Conservation (phyloP, 2,113 vertebrate genomes). For the Cyanoliseus patagonus region DNA sequence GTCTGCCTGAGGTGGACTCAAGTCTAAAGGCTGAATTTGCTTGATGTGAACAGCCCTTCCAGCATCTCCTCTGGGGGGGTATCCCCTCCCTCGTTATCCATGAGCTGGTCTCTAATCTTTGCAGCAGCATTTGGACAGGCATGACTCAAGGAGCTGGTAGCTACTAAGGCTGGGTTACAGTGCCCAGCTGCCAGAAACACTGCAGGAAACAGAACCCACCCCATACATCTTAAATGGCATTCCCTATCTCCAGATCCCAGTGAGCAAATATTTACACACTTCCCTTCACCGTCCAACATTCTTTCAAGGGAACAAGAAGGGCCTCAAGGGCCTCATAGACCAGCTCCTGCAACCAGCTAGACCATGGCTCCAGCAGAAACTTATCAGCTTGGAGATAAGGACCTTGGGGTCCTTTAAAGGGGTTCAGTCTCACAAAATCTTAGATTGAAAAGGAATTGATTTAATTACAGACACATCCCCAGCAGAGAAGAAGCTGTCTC, state of each 20-base stretch:
- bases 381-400: not conserved
- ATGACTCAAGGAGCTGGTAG: not conserved
- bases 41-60: not conserved
- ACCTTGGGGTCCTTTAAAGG: not conserved
- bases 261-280: not conserved
- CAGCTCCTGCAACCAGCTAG: not conserved
- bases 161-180: not conserved
- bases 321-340: not conserved
- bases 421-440: not conserved
- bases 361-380: not conserved
- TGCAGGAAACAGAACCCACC: not conserved
- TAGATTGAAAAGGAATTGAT: not conserved
- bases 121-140: not conserved
- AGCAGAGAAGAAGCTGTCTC: not conserved
- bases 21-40: not conserved
- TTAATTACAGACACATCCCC: not conserved
- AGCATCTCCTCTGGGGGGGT: not conserved
- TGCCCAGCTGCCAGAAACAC: not conserved
- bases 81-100: not conserved
- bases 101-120: not conserved
- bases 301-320: not conserved
- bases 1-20: fast-evolving
- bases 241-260: not conserved
- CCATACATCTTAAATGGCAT: not conserved
- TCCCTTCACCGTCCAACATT: not conserved